Percentiles rank a stretch among this genome's conserved stretches.
These are phyloP conservation scores for Listronotus bonariensis DNA, from an alignment of 1,140 invertebrate species.

Conservation along the genomic window DNA sequence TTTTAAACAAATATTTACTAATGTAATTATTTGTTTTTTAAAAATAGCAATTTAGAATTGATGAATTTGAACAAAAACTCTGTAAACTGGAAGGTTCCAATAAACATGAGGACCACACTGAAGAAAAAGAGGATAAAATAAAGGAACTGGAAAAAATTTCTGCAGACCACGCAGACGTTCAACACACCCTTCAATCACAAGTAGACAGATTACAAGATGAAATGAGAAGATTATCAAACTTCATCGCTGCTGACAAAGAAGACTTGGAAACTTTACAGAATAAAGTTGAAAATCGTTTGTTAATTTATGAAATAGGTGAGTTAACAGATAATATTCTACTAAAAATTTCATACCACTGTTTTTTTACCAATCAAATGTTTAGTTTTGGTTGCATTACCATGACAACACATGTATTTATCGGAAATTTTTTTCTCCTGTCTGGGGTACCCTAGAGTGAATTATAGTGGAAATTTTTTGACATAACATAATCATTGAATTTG, in stretches of 20 bases:
- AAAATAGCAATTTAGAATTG: slow-evolving; percentile 48
- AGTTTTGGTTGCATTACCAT: too few species aligned
- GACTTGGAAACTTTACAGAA: slow-evolving; percentile 49
- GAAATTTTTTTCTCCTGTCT: too few species aligned
- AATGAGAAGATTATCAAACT: slow-evolving; percentile 56
- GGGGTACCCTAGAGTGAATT: too few species aligned
- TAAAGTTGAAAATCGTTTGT: slow-evolving; percentile 52
- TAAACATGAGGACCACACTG: slow-evolving; percentile 47
- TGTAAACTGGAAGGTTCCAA: slow-evolving; percentile 36
- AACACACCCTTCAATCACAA: slow-evolving; percentile 57
- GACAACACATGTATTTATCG: too few species aligned
- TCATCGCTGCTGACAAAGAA: slow-evolving; percentile 53
- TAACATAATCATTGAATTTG: too few species aligned
- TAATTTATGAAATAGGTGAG: slow-evolving; percentile 60
- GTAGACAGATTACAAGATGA: slow-evolving; percentile 61
- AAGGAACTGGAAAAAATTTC: slow-evolving; percentile 56
- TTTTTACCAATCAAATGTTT: too few species aligned
- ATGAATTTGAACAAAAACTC: slow-evolving; percentile 44
- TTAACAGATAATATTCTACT: too few species aligned
- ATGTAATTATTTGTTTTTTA: too few species aligned
- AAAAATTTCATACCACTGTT: too few species aligned
- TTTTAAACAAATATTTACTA: too few species aligned
- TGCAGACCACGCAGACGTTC: slow-evolving; percentile 52
- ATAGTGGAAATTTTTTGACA: too few species aligned
- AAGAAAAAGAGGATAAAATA: slow-evolving; percentile 55